phyloP scores from a whole-genome alignment of 1,140 invertebrate species.

The Caerostris extrusa region DNA sequence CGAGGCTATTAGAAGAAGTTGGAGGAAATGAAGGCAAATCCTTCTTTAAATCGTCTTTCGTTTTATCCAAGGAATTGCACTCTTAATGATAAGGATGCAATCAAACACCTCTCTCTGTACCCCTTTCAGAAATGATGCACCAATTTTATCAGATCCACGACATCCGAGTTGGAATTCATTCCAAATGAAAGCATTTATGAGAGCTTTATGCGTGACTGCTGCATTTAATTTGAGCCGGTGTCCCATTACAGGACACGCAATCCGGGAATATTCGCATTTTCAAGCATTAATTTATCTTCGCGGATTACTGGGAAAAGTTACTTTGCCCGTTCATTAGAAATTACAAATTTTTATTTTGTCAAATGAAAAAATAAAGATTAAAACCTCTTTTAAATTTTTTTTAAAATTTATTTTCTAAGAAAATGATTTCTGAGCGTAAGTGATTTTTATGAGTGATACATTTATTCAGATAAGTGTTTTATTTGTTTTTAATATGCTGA shows the following conservation, averaged over 20 bases:
- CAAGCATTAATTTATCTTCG: not conserved
- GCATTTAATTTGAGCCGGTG: not conserved
- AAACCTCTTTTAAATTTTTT: too few species aligned
- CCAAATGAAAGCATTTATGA: not conserved
- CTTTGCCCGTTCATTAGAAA: too few species aligned
- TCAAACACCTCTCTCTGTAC: not conserved
- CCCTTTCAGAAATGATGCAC: not conserved
- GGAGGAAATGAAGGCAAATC: conserved; percentile 6
- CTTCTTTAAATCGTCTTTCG: conserved; percentile 13
- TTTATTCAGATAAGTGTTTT: too few species aligned
- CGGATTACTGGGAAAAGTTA: not conserved
- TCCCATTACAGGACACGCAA: not conserved
- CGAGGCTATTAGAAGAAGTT: not conserved
- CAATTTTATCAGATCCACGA: conserved; percentile 6
- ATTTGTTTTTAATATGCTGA: too few species aligned
- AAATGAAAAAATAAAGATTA: too few species aligned
- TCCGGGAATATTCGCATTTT: not conserved
- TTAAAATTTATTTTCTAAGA: too few species aligned
- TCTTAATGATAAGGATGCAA: conserved; percentile 4
- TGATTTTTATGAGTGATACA: too few species aligned
- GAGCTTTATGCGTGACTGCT: not conserved
- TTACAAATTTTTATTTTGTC: too few species aligned
- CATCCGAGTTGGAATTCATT: not conserved
- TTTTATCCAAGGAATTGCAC: not conserved
- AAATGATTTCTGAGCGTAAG: too few species aligned